phyloP scores from a whole-genome alignment of 2,113 vertebrate species.

The Ochotona princeps region DNA sequence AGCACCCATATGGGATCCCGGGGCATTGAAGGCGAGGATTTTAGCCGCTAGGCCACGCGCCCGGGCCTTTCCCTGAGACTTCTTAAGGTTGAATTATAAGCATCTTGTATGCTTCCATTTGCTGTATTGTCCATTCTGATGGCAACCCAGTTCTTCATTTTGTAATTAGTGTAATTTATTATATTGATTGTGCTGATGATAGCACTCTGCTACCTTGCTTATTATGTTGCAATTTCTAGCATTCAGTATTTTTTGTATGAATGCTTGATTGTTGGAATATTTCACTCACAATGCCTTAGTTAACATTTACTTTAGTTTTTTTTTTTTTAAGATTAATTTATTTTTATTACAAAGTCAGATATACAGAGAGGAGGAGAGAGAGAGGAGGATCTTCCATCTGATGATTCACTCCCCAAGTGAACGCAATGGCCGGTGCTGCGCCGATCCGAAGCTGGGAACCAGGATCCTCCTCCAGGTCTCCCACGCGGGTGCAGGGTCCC shows the following conservation, averaged over 20 bases:
- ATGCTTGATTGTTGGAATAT: background rate
- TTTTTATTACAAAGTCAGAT: no score
- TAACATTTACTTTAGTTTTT: background rate
- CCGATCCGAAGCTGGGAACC: no score
- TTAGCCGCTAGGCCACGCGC: no score
- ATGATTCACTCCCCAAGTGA: no score
- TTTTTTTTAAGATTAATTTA: no score
- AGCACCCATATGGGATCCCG: no score
- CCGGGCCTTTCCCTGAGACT: background rate
- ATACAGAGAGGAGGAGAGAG: no score
- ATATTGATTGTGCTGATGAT: background rate
- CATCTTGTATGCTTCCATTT: background rate
- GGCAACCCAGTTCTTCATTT: background rate
- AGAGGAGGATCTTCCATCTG: no score
- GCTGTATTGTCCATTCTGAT: background rate
- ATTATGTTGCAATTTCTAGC: constrained; percentile 25
- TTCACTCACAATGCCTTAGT: background rate
- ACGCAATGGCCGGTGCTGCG: no score
- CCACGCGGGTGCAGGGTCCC: no score
- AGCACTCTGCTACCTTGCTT: background rate
- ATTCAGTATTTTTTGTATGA: background rate
- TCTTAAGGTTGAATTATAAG: background rate
- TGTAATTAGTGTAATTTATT: background rate
- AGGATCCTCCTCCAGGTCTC: no score
- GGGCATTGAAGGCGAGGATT: no score